A percentile compares a stretch with the other conserved stretches of the same genome.
These are phyloP conservation scores for Pipra filicauda DNA, from an alignment of 2,113 vertebrate species.

Conservation along the genomic window DNA sequence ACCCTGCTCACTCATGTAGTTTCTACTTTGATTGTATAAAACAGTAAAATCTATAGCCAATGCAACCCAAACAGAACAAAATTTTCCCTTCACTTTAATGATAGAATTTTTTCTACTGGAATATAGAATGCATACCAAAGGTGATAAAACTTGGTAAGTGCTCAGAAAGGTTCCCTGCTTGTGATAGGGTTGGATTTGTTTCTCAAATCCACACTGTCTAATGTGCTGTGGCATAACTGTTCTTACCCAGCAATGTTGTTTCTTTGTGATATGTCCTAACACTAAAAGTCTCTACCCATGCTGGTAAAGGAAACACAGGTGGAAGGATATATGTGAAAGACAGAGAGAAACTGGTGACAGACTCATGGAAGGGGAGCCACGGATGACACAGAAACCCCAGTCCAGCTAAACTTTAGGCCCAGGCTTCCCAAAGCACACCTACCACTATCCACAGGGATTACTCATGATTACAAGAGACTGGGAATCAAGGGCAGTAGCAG, in stretches of 20 bases:
- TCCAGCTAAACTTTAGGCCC: neutral
- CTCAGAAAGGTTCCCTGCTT: neutral
- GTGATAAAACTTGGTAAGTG: neutral
- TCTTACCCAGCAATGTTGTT: neutral
- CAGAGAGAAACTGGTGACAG: neutral
- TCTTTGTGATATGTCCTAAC: neutral
- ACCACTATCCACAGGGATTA: neutral
- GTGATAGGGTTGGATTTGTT: neutral
- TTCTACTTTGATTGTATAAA: neutral
- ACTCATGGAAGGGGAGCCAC: neutral
- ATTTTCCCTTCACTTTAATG: neutral
- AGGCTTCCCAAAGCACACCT: neutral
- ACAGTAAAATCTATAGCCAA: neutral
- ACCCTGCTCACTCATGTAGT: neutral
- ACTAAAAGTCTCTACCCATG: neutral
- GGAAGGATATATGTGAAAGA: neutral
- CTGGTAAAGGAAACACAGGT: neutral
- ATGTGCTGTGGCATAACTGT: neutral
- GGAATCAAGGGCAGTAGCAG: neutral
- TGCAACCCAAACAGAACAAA: neutral
- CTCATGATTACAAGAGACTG: accelerated
- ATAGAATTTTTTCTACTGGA: neutral
- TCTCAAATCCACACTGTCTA: neutral
- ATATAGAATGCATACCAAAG: neutral
- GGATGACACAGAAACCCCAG: neutral